Percentiles rank a stretch among this genome's conserved stretches.
phyloP scores from a whole-genome alignment of 2,797 vertebrate genomes.

The Dromococcyx pavoninus region DNA sequence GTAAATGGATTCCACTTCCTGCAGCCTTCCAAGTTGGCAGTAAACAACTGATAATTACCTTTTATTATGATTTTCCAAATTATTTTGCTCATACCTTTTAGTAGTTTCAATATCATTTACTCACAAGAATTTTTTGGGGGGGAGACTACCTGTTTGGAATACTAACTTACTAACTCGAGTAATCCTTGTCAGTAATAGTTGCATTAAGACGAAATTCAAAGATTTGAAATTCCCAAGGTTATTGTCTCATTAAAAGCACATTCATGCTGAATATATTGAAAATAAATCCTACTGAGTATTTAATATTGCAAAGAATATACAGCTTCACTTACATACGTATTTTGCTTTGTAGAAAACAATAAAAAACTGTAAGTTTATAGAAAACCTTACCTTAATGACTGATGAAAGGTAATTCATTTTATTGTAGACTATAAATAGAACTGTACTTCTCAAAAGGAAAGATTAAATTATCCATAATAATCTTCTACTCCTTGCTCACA shows the following conservation, averaged over 20 bases:
- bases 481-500: neutral
- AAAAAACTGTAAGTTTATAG: neutral
- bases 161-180: neutral
- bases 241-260: neutral
- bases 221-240: neutral
- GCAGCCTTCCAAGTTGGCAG: neutral
- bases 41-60: conserved; percentile 8
- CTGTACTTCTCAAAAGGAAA: neutral
- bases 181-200: neutral
- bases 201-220: neutral
- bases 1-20: neutral
- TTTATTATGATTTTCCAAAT: neutral
- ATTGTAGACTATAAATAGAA: neutral
- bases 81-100: neutral
- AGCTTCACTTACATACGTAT: neutral
- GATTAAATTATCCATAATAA: neutral
- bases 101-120: neutral
- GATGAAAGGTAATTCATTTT: neutral
- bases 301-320: neutral
- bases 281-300: neutral
- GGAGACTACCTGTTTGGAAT: neutral
- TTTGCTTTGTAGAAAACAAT: neutral
- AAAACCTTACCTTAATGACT: neutral
- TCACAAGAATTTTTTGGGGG: neutral
- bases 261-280: neutral